Percentiles rank a stretch among this genome's conserved stretches.
Conservation (phyloP, 2,797 vertebrate genomes). For the Propithecus perrieri region DNA sequence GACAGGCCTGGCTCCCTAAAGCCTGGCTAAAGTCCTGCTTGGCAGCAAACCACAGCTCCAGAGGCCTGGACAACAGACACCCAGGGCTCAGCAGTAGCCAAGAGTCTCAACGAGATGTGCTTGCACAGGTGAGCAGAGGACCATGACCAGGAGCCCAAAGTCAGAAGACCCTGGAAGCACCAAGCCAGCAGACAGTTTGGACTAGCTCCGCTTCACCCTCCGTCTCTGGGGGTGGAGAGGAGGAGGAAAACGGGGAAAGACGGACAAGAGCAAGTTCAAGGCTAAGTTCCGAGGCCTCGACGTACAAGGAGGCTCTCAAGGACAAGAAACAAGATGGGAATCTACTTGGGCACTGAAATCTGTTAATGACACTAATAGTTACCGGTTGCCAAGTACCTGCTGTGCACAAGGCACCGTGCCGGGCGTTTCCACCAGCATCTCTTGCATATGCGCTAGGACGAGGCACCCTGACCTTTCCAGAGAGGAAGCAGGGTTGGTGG, state of each 20-base stretch:
- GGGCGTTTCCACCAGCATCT: not conserved
- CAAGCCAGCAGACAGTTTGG: not conserved
- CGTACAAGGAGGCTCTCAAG: not conserved
- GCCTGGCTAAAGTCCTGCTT: not conserved
- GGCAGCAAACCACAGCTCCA: not conserved
- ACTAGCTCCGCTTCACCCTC: not conserved
- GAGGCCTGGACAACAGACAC: not conserved
- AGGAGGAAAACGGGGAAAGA: not conserved
- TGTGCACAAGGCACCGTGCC: accelerated
- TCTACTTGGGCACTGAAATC: too few relatives aligned
- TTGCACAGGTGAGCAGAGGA: not conserved
- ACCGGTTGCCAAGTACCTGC: not conserved
- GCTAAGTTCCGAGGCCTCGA: not conserved
- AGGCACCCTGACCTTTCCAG: not conserved
- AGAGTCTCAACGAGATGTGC: not conserved
- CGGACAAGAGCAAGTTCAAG: not conserved
- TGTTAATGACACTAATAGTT: not conserved
- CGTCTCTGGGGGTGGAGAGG: accelerated
- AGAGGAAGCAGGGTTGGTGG: not conserved
- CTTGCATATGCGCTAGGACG: not conserved
- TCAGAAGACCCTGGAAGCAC: not conserved
- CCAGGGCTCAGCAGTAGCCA: not conserved
- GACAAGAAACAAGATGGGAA: not conserved
- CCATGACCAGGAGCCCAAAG: not conserved
- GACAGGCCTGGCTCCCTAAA: not conserved